Conservation (phyloP, 2,113 vertebrate genomes). For the Erpornis zantholeuca region DNA sequence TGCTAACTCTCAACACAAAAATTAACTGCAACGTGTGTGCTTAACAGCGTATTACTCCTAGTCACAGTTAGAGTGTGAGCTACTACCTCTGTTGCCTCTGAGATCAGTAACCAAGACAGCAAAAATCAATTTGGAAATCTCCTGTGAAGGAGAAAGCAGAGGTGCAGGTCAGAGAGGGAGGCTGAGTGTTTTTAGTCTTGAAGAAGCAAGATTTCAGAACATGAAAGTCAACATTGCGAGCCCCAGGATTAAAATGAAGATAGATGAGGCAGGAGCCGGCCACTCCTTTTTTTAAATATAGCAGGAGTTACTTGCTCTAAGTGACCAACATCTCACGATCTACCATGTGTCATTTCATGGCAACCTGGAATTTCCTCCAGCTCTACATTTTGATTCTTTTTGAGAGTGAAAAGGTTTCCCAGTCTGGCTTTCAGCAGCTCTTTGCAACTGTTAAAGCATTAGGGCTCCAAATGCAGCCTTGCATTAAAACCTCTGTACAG, state of each 20-base stretch:
- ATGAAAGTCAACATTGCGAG: accelerated
- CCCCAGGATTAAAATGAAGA: background rate
- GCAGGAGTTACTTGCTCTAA: background rate
- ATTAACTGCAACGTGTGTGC: background rate
- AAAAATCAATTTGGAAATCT: background rate
- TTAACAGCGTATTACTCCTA: background rate
- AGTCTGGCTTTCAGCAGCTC: background rate
- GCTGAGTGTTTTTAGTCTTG: background rate
- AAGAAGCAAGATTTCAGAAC: background rate
- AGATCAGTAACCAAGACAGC: background rate
- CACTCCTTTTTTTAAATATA: background rate
- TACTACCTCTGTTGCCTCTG: background rate
- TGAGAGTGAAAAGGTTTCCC: background rate
- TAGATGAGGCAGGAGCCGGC: background rate
- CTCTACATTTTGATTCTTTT: background rate
- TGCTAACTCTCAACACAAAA: background rate
- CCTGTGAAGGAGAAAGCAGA: background rate
- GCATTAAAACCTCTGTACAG: background rate
- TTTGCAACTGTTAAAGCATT: background rate
- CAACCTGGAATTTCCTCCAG: background rate
- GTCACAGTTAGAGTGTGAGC: background rate
- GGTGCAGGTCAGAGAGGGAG: background rate
- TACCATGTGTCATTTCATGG: background rate
- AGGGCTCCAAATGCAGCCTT: background rate
- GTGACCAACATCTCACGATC: background rate